These are phyloP conservation scores for Poecilia velifera DNA, from an alignment of 2,797 vertebrate genomes.

Conservation along the genomic window DNA sequence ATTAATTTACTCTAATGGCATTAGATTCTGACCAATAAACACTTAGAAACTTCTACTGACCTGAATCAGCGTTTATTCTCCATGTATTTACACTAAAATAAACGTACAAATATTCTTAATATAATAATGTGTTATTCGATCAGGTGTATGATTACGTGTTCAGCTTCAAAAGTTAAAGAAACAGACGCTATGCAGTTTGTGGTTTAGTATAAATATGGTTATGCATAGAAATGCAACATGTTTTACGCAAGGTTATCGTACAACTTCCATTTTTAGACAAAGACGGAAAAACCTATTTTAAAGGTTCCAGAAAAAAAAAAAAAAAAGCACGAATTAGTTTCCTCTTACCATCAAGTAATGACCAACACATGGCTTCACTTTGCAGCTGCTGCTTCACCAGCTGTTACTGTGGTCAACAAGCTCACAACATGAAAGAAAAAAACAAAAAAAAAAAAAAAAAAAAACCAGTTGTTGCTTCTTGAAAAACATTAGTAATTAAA, in stretches of 20 bases:
- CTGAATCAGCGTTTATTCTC: neutral
- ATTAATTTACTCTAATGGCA: neutral
- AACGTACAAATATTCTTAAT: neutral
- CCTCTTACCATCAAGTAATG: constrained; percentile 38
- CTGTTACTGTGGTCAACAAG: constrained; percentile 56
- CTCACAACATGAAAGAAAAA: constrained; percentile 4
- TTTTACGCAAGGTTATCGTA: neutral
- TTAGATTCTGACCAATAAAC: neutral
- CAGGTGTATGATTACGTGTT: neutral
- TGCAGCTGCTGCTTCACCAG: constrained; percentile 66
- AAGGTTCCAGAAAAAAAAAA: constrained; percentile 31
- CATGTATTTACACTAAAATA: neutral
- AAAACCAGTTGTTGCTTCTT: neutral
- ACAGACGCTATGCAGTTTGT: neutral
- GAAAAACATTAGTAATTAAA: constrained; percentile 6
- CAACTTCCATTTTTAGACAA: neutral
- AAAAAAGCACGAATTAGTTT: constrained; percentile 26
- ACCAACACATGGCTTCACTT: constrained; percentile 62
- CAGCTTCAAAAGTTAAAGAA: neutral
- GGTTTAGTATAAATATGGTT: neutral
- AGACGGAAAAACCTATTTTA: neutral
- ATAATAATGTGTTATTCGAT: neutral
- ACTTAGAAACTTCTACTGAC: neutral
- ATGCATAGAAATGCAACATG: neutral
- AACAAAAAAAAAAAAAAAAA: constrained; percentile 3